Evolutionary conservation across 2,888 invertebrate genomes (phyloP), one percentile per base, ranked within the genome.

Genomic region (Philaethria dido): DNA sequence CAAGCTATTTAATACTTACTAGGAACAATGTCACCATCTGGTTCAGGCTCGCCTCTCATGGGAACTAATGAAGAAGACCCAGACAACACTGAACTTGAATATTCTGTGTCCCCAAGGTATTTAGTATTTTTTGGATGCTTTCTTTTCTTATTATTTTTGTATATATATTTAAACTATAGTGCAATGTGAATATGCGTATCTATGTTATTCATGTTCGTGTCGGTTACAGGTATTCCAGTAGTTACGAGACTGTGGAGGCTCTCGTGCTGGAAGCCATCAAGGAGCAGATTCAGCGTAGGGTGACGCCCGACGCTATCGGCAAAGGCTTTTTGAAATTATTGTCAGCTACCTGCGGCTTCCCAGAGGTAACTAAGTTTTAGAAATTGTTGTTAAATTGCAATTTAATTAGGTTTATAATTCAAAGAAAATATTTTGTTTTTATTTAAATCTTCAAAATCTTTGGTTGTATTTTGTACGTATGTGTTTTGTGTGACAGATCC

Each of bases 281-380:
- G 77, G 98, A 99, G 75, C 97, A 98, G 83, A 88, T 98, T 14
- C 96, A 96, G 73, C 93, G 98, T 60, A 94, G 98, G 39, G 97
- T 97, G 0, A 96, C 97, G 44, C 96, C 96, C 0, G 97, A 98
- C 77, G 95, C 97, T 63, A 96, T 98, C 55, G 97, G 97, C 0
- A 95, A 98, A 66, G 98, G 98, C 76, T 96, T 98, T 75, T 93
- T 99, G 0, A 96, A 96, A 75, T 94, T 99, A 67, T 89, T 99
- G 39, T 95, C 97, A 0, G 95, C 96, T 0, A 95, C 98, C 0
- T 96, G 97, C 73, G 99, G 99, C 0, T 95, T 98, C 68, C 95
- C 95, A 0, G 98, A 98, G 89, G 95, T 95, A 22, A 45, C 3
- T 22, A 29, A 14, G 5, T 29, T 25, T 33, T 8, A 8, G 9